Evolutionary conservation across 2,888 invertebrate genomes (phyloP).

Genomic region (Chirona hameri): DNA sequence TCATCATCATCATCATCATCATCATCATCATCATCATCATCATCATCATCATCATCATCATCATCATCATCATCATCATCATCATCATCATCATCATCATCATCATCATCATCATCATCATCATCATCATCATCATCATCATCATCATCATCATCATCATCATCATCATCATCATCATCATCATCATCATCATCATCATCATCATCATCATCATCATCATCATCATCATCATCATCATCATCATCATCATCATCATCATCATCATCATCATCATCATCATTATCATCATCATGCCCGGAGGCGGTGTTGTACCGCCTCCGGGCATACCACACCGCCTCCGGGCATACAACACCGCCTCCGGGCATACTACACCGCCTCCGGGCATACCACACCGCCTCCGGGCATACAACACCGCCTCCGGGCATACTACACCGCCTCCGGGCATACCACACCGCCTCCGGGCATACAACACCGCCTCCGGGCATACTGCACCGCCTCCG

Average conservation of each 20-base stretch:
- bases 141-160: conserved; percentile 10
- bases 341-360: too few relatives aligned
- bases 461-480: too few relatives aligned
- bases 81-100: conserved; percentile 22
- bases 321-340: too few relatives aligned
- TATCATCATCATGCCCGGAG: neutral
- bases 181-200: conserved; percentile 22
- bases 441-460: too few relatives aligned
- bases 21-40: conserved; percentile 22
- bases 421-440: too few relatives aligned
- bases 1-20: conserved; percentile 22
- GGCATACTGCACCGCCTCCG: too few relatives aligned
- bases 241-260: conserved; percentile 7
- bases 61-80: conserved; percentile 22
- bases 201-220: conserved; percentile 22
- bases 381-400: too few relatives aligned
- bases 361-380: too few relatives aligned
- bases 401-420: too few relatives aligned
- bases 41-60: conserved; percentile 22
- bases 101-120: conserved; percentile 22
- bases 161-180: conserved; percentile 22
- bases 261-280: conserved; percentile 11
- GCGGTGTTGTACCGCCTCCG: too few relatives aligned
- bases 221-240: conserved; percentile 22
- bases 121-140: conserved; percentile 22